Base-by-base conservation (phyloP, 2,113 vertebrate species). In the Hystrix brachyura region DNA sequence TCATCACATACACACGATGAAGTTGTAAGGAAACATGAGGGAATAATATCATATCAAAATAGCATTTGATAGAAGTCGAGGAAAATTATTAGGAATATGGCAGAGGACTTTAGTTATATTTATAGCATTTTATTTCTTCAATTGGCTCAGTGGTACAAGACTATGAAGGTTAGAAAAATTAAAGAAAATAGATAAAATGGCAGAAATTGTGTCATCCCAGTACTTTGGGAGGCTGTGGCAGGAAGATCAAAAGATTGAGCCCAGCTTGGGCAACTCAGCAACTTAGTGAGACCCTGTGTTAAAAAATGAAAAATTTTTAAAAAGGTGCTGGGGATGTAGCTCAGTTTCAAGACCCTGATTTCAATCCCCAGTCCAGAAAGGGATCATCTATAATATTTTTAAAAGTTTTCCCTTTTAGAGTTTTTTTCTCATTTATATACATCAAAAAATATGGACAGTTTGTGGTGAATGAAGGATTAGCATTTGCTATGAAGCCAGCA, bases 121-220 rank as follows among this genome's bases (percentile, higher is more conserved):
- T 79, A 32, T 92, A 86, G 43, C 55, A 48, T 27, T 71, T 51
- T 79, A 64, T 78, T 86, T 76, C 32, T 72, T 59, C 59, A 64
- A 14, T 80, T 95, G 62, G 29, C 65, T 94, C 9, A 92, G 69
- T 64, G 6, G 13, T 95, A 32, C 10, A 81, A 80, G 32, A 86
- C 72, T 65, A 92, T 27, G 84, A 57, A 62, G 55, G 13, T 67
- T 91, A 85, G 72, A 53, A 82, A 96, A 83, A 94, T 38, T 32
- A 17, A 25, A 84, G 69, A 78, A 78, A 14, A 2, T 79, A 12
- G 25, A n/a, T 13, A 5, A n/a, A 8, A 14, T 34, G 12, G 11
- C 46, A 67, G 29, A 34, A 13, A 27, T 84, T 27, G 17, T 34
- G 11, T 32, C 29, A 48, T 51, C 25, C 14, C 74, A 78, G 46